Percentiles rank a stretch among this genome's conserved stretches.
Conservation (phyloP, 2,888 invertebrate species). For the Pasiphila rectangulata region DNA sequence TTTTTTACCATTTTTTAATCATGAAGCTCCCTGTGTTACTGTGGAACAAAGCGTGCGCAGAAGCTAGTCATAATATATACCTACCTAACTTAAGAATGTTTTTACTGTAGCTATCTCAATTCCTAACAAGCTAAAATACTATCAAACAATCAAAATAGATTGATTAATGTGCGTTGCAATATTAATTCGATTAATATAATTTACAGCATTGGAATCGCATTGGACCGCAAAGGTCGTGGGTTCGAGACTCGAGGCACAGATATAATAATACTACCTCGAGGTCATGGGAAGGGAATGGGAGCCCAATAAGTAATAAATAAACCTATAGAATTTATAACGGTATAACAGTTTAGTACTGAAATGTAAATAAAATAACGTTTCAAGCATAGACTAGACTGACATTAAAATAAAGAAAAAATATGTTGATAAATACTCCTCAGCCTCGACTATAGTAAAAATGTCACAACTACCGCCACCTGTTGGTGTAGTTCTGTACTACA, state of each 20-base stretch:
- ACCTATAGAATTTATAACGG: not conserved
- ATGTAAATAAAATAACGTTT: not conserved
- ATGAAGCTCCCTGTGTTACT: too few species aligned
- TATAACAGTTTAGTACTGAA: not conserved
- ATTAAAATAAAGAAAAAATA: too few species aligned
- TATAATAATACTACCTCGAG: too few species aligned
- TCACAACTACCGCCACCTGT: constrained; percentile 38
- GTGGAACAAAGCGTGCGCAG: too few species aligned
- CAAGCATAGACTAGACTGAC: too few species aligned
- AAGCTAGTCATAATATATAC: not conserved
- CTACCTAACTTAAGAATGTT: too few species aligned
- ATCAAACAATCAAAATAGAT: constrained; percentile 8
- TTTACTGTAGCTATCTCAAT: too few species aligned
- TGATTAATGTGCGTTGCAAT: constrained; percentile 19
- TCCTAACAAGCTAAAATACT: not conserved
- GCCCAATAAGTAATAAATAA: not conserved
- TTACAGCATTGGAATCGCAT: constrained; percentile 18
- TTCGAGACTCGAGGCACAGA: constrained; percentile 18
- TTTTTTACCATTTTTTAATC: too few species aligned
- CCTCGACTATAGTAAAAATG: too few species aligned
- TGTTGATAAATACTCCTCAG: too few species aligned
- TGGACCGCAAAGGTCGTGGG: constrained; percentile 22
- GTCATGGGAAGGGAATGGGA: constrained; percentile 25
- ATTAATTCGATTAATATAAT: constrained; percentile 24
- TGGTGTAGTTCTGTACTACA: constrained; percentile 20